phyloP scores from a whole-genome alignment of 2,888 invertebrate species.

The Pelosia muscerda region DNA sequence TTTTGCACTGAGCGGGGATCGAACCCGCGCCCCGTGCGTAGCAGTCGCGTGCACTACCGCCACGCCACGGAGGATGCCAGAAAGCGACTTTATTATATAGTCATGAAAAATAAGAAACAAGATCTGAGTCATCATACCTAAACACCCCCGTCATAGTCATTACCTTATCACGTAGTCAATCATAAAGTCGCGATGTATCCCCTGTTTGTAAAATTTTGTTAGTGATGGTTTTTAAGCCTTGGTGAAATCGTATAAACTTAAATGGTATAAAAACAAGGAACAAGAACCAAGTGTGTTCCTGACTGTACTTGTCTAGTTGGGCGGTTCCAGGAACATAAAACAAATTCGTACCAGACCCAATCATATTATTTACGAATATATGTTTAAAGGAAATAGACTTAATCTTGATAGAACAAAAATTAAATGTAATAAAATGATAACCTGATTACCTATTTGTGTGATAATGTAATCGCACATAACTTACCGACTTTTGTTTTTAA shows the following conservation, averaged over 20 bases:
- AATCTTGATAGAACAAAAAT: not conserved
- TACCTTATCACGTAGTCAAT: not conserved
- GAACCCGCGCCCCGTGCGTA: no score
- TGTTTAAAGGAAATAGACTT: not conserved
- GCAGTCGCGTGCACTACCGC: no score
- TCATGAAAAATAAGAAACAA: slow-evolving; percentile 4
- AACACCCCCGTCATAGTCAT: not conserved
- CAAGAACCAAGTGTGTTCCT: no score
- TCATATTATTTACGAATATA: not conserved
- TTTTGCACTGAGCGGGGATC: no score
- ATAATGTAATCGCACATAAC: not conserved
- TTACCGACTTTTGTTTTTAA: slow-evolving; percentile 1
- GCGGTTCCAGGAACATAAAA: not conserved
- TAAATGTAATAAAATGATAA: not conserved
- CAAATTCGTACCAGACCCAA: not conserved
- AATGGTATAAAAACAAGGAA: no score
- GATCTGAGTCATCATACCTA: not conserved
- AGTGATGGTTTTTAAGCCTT: no score
- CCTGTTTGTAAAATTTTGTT: not conserved
- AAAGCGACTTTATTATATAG: no score
- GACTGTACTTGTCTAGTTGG: no score
- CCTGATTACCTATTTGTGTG: not conserved
- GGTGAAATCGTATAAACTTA: no score
- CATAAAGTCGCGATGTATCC: not conserved
- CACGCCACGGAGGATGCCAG: no score